Evolutionary conservation across 2,797 vertebrate species (phyloP).

Genomic region (Tapirus indicus): DNA sequence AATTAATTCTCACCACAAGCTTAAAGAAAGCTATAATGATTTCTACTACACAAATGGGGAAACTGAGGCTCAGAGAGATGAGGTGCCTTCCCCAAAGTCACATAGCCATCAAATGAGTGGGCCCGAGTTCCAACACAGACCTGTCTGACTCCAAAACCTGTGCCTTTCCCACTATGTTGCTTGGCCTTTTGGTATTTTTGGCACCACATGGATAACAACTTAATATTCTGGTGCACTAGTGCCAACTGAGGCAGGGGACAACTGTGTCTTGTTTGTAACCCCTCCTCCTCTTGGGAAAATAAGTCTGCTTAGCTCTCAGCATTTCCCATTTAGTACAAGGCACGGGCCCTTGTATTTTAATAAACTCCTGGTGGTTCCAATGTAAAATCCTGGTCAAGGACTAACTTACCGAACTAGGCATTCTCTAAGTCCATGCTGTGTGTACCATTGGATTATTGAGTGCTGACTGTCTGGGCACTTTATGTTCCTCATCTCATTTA

Average conservation of each 20-base stretch:
- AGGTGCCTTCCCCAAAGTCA: not conserved
- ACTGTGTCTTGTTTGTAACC: constrained; percentile 16
- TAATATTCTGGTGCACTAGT: constrained; percentile 38
- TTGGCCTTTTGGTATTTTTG: constrained; percentile 29
- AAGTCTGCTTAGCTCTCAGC: not conserved
- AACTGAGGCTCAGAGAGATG: constrained; percentile 19
- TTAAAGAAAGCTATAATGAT: not conserved
- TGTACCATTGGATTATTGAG: not conserved
- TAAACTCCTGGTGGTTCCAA: not conserved
- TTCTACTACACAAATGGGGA: not conserved
- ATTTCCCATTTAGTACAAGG: not conserved
- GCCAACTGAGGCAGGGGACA: not conserved
- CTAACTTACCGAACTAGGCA: not conserved
- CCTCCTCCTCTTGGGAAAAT: not conserved
- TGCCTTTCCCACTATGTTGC: not conserved
- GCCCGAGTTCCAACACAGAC: not conserved
- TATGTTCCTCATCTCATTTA: not conserved
- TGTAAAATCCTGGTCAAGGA: not conserved
- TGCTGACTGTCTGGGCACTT: not conserved
- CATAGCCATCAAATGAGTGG: not conserved
- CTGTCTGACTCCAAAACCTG: not conserved
- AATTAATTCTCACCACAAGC: not conserved
- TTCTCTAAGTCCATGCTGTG: not conserved
- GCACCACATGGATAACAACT: not conserved
- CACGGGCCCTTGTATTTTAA: constrained; percentile 30